Base-by-base conservation (phyloP, 2,888 invertebrate species). In the Thalpophila matura region DNA sequence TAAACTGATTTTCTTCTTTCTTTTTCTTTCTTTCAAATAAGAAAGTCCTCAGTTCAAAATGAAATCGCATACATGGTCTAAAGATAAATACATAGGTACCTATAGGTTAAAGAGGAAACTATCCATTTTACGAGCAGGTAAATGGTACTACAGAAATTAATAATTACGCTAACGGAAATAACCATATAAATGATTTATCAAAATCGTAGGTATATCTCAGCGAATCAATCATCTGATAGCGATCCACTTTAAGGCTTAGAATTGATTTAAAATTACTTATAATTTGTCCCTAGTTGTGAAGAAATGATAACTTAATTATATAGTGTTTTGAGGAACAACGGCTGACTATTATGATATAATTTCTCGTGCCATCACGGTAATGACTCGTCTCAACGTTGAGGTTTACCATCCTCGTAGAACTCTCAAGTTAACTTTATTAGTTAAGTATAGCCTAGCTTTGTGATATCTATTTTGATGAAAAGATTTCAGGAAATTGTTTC, bases 201-300 rank as follows among this genome's bases (percentile, higher is more conserved):
- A 33, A n/a, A 46, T 10, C 40, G 3, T 31, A 37, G 24, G 20
- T 33, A 4, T 14, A 47, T 5, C 33, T 49, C 35, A 53, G 6
- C 31, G 16, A n/a, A 64, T 64, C 64, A 69, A 53, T 53, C 72
- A 38, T 12, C 37, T 6, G 56, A 64, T 71, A 53, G 31, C 42
- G 24, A 64, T 38, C 72, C 27, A 53, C 56, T 56, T 50, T 46
- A 49, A 55, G 45, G 29, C 54, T 50, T 50, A 40, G 71, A 71
- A 63, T 55, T 50, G 14, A 45, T 50, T 56, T 50, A 45, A 43
- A 65, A 50, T 50, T 24, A 29, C 18, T 24, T 55, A 22, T 45
- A 55, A 70, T 68, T 61, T 40, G 24, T 45, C 38, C 14, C 49
- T 40, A 29, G 33, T 70, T 67, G 45, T 49, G 49, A 47, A 62